Evolutionary conservation across 2,797 vertebrate species (phyloP).

Genomic region (Platalea minor): DNA sequence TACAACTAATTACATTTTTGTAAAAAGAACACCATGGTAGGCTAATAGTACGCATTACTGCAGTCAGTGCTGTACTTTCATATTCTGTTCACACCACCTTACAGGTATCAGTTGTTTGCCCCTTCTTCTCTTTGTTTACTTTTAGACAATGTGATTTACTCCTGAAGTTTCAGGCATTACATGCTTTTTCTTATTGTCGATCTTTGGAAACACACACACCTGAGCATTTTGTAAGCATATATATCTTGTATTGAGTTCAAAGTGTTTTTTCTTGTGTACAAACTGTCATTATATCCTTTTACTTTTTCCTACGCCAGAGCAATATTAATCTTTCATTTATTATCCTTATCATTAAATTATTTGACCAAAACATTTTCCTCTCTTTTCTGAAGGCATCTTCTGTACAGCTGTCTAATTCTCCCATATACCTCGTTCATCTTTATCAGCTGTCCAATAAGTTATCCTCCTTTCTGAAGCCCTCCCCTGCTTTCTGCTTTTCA

Average conservation of each 20-base stretch:
- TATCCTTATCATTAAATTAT: not conserved
- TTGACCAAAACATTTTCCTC: not conserved
- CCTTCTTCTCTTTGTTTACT: not conserved
- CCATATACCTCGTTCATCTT: not conserved
- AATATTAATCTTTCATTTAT: not conserved
- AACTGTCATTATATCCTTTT: not conserved
- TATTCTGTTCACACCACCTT: not conserved
- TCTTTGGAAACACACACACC: not conserved
- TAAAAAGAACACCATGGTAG: not conserved
- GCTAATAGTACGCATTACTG: not conserved
- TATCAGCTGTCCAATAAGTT: not conserved
- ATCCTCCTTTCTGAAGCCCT: not conserved
- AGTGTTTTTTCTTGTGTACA: not conserved
- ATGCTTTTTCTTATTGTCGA: not conserved
- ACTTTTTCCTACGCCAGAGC: fast-evolving
- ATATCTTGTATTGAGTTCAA: not conserved
- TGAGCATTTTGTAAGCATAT: not conserved
- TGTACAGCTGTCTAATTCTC: not conserved
- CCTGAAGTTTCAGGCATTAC: not conserved
- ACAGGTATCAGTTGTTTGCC: not conserved
- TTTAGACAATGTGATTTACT: not conserved
- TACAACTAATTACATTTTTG: not conserved
- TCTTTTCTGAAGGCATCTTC: not conserved
- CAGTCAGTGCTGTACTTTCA: not conserved
- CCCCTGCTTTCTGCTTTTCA: not conserved